Evolutionary conservation across 2,797 vertebrate species (phyloP).

Genomic region (Lemur catta): DNA sequence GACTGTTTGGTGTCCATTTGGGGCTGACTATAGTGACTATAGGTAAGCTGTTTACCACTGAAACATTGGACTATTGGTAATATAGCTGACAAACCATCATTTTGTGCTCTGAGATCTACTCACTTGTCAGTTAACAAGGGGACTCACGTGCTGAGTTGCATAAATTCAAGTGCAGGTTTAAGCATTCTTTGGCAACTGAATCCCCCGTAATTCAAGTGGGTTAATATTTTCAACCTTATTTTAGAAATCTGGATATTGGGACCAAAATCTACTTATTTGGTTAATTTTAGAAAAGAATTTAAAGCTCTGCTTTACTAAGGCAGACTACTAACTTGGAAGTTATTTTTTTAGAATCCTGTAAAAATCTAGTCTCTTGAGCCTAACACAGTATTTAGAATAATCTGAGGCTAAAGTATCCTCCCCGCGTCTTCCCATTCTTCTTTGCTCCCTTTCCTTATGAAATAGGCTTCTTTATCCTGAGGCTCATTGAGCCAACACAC

Average conservation of each 20-base stretch:
- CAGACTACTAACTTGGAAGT: not conserved
- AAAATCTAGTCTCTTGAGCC: conserved; percentile 15
- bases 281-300: conserved; percentile 29
- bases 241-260: not conserved
- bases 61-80: not conserved
- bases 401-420: not conserved
- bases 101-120: not conserved
- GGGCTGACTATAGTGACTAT: not conserved
- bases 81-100: not conserved
- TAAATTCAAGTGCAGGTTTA: not conserved
- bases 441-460: not conserved
- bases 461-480: not conserved
- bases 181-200: not conserved
- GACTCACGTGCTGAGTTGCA: not conserved
- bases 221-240: conserved; percentile 15
- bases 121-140: not conserved
- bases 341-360: conserved; percentile 39
- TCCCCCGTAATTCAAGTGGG: not conserved
- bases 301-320: conserved; percentile 17
- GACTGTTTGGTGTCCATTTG: not conserved
- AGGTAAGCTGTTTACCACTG: not conserved
- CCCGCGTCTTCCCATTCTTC: not conserved
- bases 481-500: not conserved
- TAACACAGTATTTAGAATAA: not conserved
- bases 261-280: not conserved